A percentile compares a stretch with the other conserved stretches of the same genome.
These are phyloP conservation scores for Antennarius striatus DNA, from an alignment of 2,113 vertebrate genomes.

Conservation along the genomic window DNA sequence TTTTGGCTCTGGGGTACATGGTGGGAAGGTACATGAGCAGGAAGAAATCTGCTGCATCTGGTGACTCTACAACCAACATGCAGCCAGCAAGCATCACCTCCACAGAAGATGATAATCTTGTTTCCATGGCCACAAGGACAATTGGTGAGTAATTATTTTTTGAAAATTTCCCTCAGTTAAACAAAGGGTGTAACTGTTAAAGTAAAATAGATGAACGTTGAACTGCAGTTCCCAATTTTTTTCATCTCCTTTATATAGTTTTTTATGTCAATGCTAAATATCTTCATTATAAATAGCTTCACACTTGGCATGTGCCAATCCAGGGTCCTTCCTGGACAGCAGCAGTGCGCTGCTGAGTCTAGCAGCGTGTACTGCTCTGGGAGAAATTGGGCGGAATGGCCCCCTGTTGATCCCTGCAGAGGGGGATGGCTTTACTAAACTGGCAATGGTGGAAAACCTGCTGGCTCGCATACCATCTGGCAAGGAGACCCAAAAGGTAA, in stretches of 20 bases:
- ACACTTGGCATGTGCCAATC: not conserved
- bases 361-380: conserved; percentile 91
- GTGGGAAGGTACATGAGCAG: conserved; percentile 91
- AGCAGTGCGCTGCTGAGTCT: conserved; percentile 85
- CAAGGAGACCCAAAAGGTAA: conserved; percentile 94
- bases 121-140: conserved; percentile 87
- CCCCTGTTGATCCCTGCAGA: conserved; percentile 86
- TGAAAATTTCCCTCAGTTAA: not conserved
- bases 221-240: too few species aligned
- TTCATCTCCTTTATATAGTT: too few species aligned
- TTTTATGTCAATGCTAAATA: not conserved
- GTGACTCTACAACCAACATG: conserved; percentile 63
- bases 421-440: conserved; percentile 90
- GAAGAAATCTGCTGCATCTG: conserved; percentile 71
- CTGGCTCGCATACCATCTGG: conserved; percentile 90
- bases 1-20: conserved; percentile 95
- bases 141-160: conserved; percentile 80
- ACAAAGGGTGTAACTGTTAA: not conserved
- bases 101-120: conserved; percentile 85
- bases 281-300: not conserved
- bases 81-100: conserved; percentile 71
- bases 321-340: conserved; percentile 92
- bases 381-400: conserved; percentile 93
- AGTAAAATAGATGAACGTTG: too few species aligned
- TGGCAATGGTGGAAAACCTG: conserved; percentile 89